Base-by-base conservation (phyloP, 2,113 vertebrate species). In the Terrapene triunguis region DNA sequence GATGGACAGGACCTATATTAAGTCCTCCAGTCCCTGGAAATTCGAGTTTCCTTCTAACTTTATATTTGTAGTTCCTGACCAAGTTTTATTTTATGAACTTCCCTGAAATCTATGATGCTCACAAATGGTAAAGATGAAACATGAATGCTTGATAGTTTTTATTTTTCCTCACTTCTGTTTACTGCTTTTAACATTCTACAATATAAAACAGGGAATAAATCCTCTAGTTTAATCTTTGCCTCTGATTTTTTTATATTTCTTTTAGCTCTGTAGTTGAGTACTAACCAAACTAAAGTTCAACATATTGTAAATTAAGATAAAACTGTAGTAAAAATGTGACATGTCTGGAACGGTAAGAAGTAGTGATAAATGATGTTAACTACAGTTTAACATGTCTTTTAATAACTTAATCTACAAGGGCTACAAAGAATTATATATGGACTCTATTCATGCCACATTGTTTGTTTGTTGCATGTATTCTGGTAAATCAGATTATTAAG, bases 191-290 rank as follows among this genome's bases (percentile, higher is more conserved):
- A 94, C 38, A 82, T 85, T 88, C 72, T 47, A 32, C 4, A 11
- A 84, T 85, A 91, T 95, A 94, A 98, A 94, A 84, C 19, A 74
- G 54, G 8, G 53, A 90, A 89, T 92, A 95, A 94, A 97, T 97
- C 17, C 69, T 9, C 0, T 27, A 65, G 27, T 92, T 94, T 95
- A 94, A 94, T 91, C 47, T 87, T 54, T 59, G 57, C 35, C 79
- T 80, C 13, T 38, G 57, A 44, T 80, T 82, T 89, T 13, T 62
- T 62, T 25, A 84, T 22, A 82, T 93, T 92, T 78, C 85, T 94
- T 92, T 76, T 84, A 74, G 16, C 21, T 94, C 14, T 93, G 47
- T 76, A 7, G 38, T 81, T 95, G 92, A 95, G 54, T 74, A 65
- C 59, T 62, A 65, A 93, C 80, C 10, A 88, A 85, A 51, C 84